Percentiles rank a stretch among this genome's conserved stretches.
Evolutionary conservation across 2,113 vertebrate genomes (phyloP).

Genomic region (Lophura nycthemera): DNA sequence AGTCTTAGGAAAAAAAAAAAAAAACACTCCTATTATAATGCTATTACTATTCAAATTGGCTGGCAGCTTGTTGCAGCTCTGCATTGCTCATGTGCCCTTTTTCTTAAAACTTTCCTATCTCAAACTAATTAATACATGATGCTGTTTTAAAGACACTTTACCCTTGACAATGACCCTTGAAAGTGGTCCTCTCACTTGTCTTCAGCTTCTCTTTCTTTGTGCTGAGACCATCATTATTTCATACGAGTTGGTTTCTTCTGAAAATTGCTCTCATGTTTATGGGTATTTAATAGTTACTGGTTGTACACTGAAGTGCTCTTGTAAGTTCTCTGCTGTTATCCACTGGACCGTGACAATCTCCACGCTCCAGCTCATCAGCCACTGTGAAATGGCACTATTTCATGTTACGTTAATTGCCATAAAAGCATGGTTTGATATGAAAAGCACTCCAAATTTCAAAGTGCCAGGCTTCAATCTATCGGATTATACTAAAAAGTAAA

Average conservation of each 20-base stretch:
- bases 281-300: background rate
- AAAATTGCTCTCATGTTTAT: background rate
- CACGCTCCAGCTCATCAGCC: rapidly evolving
- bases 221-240: background rate
- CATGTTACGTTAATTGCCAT: background rate
- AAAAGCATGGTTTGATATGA: background rate
- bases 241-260: background rate
- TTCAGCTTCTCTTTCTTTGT: background rate
- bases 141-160: background rate
- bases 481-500: background rate
- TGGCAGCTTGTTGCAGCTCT: background rate
- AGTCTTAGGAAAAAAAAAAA: background rate
- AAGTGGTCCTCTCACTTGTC: background rate
- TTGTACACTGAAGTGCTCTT: background rate
- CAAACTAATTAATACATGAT: background rate
- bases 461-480: background rate
- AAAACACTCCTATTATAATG: background rate
- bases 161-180: background rate
- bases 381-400: background rate
- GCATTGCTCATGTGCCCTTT: background rate
- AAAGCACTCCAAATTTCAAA: background rate
- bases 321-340: background rate
- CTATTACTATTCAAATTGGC: background rate
- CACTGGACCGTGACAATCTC: background rate
- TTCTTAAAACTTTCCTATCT: background rate